These are phyloP conservation scores for Glomeris maerens DNA, from an alignment of 1,140 invertebrate species.

Conservation along the genomic window DNA sequence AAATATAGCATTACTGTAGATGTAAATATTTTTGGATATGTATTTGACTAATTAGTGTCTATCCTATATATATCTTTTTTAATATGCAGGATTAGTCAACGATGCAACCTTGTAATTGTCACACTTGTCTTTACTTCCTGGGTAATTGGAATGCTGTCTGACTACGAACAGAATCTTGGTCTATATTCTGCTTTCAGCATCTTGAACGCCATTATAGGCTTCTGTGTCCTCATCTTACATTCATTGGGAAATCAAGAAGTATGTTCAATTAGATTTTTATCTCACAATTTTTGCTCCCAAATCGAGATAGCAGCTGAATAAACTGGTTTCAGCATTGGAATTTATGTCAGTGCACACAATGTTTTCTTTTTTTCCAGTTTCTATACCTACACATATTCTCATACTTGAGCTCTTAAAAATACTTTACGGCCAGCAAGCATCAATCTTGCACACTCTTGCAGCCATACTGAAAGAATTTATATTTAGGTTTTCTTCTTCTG, in stretches of 20 bases:
- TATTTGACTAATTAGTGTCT: not conserved
- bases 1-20: not conserved
- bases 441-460: too few species aligned
- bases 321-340: too few species aligned
- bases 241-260: constrained; percentile 24
- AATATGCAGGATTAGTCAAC: constrained; percentile 25
- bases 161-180: constrained; percentile 24
- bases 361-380: too few species aligned
- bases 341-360: too few species aligned
- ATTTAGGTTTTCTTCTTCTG: too few species aligned
- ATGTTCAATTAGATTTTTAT: too few species aligned
- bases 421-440: too few species aligned
- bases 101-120: constrained; percentile 25
- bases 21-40: not conserved
- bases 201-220: constrained; percentile 23
- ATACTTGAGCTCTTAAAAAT: too few species aligned
- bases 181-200: constrained; percentile 25
- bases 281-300: too few species aligned
- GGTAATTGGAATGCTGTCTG: constrained; percentile 23
- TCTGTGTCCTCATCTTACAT: constrained; percentile 24
- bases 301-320: too few species aligned
- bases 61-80: constrained; percentile 9
- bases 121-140: constrained; percentile 23
- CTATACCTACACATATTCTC: too few species aligned
- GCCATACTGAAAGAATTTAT: too few species aligned